Conservation (phyloP, 1,140 invertebrate genomes). For the Cataglyphis hispanica region DNA sequence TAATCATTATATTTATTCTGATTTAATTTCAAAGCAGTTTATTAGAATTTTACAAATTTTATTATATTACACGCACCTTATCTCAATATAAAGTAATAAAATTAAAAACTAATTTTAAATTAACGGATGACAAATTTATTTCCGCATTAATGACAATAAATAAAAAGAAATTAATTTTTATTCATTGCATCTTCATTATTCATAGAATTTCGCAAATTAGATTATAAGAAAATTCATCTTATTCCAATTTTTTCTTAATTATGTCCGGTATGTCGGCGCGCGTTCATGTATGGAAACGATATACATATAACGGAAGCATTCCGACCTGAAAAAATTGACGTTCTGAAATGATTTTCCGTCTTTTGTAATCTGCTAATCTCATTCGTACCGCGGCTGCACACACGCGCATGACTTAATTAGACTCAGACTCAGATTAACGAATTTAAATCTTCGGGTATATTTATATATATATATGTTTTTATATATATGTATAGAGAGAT, state of each 20-base stretch:
- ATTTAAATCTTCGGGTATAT: conserved; percentile 53
- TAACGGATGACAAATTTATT: neutral
- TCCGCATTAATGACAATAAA: neutral
- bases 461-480: conserved; percentile 62
- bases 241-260: neutral
- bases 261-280: neutral
- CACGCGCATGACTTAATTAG: conserved; percentile 45
- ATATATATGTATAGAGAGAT: conserved; percentile 51
- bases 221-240: neutral
- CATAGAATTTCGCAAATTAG: neutral
- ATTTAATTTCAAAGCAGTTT: neutral
- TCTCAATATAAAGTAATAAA: neutral
- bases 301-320: conserved; percentile 29
- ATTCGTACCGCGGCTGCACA: conserved; percentile 32
- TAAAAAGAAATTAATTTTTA: conserved; percentile 5
- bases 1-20: neutral
- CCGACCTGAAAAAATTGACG: conserved; percentile 45
- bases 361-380: conserved; percentile 22
- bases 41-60: neutral
- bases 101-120: neutral
- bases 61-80: too few relatives aligned
- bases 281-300: neutral
- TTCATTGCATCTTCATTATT: neutral
- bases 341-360: neutral
- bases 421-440: conserved; percentile 55